Evolutionary conservation across 2,797 vertebrate genomes (phyloP).

Genomic region (Notolabrus celidotus): DNA sequence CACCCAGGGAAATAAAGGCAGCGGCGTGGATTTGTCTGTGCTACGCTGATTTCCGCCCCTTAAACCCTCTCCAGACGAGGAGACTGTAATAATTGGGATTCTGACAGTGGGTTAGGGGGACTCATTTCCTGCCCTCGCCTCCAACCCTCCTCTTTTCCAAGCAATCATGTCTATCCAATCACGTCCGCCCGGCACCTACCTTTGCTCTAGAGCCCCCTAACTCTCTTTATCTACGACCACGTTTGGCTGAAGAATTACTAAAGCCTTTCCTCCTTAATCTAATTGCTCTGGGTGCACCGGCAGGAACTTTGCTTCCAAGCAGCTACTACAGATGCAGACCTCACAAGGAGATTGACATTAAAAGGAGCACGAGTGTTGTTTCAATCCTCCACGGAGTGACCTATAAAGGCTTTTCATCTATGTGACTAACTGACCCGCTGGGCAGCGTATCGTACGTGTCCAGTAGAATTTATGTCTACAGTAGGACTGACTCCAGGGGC

Average conservation of each 20-base stretch:
- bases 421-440: slow-evolving; percentile 23
- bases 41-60: slow-evolving; percentile 70
- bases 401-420: slow-evolving; percentile 30
- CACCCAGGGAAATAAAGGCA: slow-evolving; percentile 81
- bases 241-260: slow-evolving; percentile 65
- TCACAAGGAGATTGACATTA: slow-evolving; percentile 24
- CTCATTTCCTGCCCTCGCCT: slow-evolving; percentile 71
- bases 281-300: slow-evolving; percentile 64
- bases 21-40: slow-evolving; percentile 66
- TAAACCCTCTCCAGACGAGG: slow-evolving; percentile 78
- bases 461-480: neutral
- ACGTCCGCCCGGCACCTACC: slow-evolving; percentile 58
- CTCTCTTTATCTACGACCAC: slow-evolving; percentile 66
- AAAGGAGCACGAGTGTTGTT: slow-evolving; percentile 12
- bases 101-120: slow-evolving; percentile 70
- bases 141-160: slow-evolving; percentile 61
- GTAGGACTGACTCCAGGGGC: neutral
- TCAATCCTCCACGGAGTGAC: slow-evolving; percentile 29
- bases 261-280: slow-evolving; percentile 69
- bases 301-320: slow-evolving; percentile 30
- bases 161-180: slow-evolving; percentile 72
- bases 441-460: neutral
- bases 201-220: slow-evolving; percentile 64
- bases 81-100: slow-evolving; percentile 77
- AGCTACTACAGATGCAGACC: slow-evolving; percentile 38